Percentiles rank a stretch among this genome's conserved stretches.
These are phyloP conservation scores for Anoplolepis gracilipes DNA, from an alignment of 1,140 invertebrate species.

Conservation along the genomic window DNA sequence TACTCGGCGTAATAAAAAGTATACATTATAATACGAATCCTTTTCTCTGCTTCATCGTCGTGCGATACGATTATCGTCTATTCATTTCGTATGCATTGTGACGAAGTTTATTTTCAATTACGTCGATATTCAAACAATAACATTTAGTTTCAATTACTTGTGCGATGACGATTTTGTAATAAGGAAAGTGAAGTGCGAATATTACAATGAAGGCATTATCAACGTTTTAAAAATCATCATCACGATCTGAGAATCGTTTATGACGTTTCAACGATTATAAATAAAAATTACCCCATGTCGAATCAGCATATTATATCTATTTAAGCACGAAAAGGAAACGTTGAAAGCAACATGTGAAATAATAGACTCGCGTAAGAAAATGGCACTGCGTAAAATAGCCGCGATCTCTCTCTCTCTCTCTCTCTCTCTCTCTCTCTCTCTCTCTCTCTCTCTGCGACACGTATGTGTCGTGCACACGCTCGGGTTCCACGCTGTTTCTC, in stretches of 20 bases:
- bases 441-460: not conserved
- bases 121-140: not conserved
- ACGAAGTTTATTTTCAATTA: not conserved
- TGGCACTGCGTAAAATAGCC: not conserved
- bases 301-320: not conserved
- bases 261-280: not conserved
- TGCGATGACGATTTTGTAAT: not conserved
- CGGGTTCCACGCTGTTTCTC: constrained; percentile 1
- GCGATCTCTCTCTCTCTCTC: not conserved
- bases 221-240: not conserved
- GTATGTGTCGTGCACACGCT: constrained; percentile 26
- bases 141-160: not conserved
- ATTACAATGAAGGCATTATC: not conserved
- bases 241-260: not conserved
- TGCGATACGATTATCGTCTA: not conserved
- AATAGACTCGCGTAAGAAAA: constrained; percentile 17
- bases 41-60: not conserved
- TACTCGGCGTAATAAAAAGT: not conserved
- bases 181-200: not conserved
- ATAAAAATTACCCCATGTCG: not conserved
- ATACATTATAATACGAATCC: not conserved
- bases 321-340: not conserved
- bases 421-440: not conserved
- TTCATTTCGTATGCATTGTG: not conserved
- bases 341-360: constrained; percentile 14